Percentiles rank a stretch among this genome's conserved stretches.
Evolutionary conservation across 1,140 invertebrate species (phyloP).

Genomic region (Nylanderia fulva): DNA sequence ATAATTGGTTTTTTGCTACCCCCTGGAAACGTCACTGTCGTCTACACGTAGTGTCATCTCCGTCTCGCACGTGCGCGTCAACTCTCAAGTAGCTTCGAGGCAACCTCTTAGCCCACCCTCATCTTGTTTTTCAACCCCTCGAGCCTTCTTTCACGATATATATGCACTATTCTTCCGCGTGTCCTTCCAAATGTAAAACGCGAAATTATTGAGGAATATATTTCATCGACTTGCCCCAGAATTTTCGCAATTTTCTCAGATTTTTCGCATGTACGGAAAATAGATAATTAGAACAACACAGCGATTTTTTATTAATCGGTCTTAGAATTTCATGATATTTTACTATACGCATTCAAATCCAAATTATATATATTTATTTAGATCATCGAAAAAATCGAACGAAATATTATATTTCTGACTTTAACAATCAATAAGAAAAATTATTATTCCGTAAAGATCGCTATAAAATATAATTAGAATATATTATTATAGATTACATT

Average conservation of each 20-base stretch:
- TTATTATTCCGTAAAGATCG: too few species aligned
- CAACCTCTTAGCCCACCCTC: constrained; percentile 20
- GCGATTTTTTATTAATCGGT: too few species aligned
- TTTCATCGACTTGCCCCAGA: background rate
- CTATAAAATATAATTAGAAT: too few species aligned
- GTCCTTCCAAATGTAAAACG: background rate
- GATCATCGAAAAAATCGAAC: too few species aligned
- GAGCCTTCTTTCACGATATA: constrained; percentile 20
- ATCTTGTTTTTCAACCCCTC: constrained; percentile 34
- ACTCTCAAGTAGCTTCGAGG: constrained; percentile 2
- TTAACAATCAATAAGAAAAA: too few species aligned
- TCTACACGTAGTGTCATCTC: constrained; percentile 48
- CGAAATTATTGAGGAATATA: constrained; percentile 3
- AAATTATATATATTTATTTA: too few species aligned
- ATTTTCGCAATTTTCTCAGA: background rate
- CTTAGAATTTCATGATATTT: too few species aligned
- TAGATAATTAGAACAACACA: too few species aligned
- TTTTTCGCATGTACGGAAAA: background rate
- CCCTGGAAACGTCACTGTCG: constrained; percentile 17
- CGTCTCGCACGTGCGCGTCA: constrained; percentile 42
- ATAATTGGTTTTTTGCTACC: background rate
- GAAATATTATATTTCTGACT: too few species aligned
- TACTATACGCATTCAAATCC: too few species aligned
- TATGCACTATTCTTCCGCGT: background rate
- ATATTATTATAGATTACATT: too few species aligned